Evolutionary conservation across 2,797 vertebrate species (phyloP), one percentile per base, ranked within the genome.

Genomic region (Botia kubotai): DNA sequence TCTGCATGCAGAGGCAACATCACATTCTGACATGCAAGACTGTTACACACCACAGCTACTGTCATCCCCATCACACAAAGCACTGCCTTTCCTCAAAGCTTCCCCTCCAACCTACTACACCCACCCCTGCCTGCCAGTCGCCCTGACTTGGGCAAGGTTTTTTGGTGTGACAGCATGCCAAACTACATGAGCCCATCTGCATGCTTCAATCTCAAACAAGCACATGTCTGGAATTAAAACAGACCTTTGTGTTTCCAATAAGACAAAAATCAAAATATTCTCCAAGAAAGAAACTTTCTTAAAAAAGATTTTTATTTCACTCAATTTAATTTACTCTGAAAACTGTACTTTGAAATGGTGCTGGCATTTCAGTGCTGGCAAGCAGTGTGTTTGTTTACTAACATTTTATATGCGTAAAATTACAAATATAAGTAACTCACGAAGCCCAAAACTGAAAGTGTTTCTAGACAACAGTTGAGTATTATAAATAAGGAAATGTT

Each of bases 121-220:
- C 13, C 33, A 12, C 76, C 71, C 19, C 75, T 73, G 39, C 69
- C 43, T 75, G 65, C 52, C 58, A 63, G 60, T 75, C 50, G 26
- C 11, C 74, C 80, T 74, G 60, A 75, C 80, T 66, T 55, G 16
- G 55, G 19, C 17, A 43, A 10, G 33, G 26, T 63, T 67, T 26
- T 63, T 75, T 73, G 71, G 52, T 48, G 16, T 80, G 86, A 87
- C 86, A 83, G 79, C 68, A 58, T 60, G 6, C 21, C 72, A 82
- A 75, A 80, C 79, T 82, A 78, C 66, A 67, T 33, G 72, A 16
- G n/a, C 72, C 77, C 53, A 60, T 81, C 81, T 85, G 80, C 81
- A 79, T 21, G 2, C 67, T 29, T 73, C 67, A 66, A 53, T 80
- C 81, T 77, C 80, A 76, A 66, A 78, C 66, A 53, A 82, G 46